Evolutionary conservation across 2,888 invertebrate species (phyloP).

Genomic region (Piscicola geometra): DNA sequence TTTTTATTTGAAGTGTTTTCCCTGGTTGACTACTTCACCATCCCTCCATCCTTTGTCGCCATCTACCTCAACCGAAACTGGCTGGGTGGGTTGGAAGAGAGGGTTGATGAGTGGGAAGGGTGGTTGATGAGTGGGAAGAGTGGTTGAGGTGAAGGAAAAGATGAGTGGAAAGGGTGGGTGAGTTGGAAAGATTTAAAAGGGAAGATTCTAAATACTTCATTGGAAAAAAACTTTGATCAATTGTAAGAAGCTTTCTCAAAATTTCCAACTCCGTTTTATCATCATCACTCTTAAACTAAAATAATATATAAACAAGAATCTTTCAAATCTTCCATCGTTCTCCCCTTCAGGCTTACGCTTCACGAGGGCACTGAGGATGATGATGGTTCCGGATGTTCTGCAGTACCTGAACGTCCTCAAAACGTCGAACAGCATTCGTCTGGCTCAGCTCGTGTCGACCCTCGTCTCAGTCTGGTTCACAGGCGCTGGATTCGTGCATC

Average conservation of each 20-base stretch:
- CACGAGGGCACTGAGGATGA: conserved; percentile 96
- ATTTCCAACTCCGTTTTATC: background rate
- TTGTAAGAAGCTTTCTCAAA: background rate
- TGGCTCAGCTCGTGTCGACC: conserved; percentile 99
- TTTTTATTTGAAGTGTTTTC: conserved; percentile 99
- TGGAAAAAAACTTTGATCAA: background rate
- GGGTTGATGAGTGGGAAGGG: background rate
- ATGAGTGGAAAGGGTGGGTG: too few relatives aligned
- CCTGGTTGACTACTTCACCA: conserved; percentile 99
- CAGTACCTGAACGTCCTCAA: conserved; percentile 99
- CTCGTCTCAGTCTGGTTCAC: conserved; percentile 99
- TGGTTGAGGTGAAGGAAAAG: background rate
- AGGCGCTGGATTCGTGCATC: conserved; percentile 98
- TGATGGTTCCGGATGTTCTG: conserved; percentile 99
- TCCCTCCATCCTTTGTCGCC: conserved; percentile 99
- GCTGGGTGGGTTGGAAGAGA: conserved; percentile 78
- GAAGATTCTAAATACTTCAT: background rate
- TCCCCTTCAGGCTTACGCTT: conserved; percentile 81
- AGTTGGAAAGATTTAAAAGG: too few relatives aligned
- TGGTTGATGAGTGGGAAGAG: background rate
- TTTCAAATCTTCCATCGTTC: background rate
- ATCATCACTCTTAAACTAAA: too few relatives aligned
- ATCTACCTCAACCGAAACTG: conserved; percentile 99
- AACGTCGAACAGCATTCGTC: conserved; percentile 98
- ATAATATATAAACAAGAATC: too few relatives aligned